These are phyloP conservation scores for Tetranychus urticae DNA, from an alignment of 1,140 invertebrate genomes.

Conservation along the genomic window DNA sequence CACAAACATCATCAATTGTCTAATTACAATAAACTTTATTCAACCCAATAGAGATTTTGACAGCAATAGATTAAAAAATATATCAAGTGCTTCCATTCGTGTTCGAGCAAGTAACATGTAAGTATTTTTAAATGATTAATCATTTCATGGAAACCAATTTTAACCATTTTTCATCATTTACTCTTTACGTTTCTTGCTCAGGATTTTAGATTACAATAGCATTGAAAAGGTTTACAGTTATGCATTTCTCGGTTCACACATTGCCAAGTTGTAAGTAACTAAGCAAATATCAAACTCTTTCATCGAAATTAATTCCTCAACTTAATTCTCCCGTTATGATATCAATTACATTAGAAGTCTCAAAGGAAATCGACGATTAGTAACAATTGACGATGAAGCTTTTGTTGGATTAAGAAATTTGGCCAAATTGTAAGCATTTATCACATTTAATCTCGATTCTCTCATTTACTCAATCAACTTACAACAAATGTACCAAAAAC, in stretches of 20 bases:
- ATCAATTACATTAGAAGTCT: slow-evolving; percentile 29
- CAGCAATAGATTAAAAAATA: slow-evolving; percentile 27
- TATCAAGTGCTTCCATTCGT: slow-evolving; percentile 25
- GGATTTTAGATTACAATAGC: slow-evolving; percentile 27
- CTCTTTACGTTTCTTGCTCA: slow-evolving; percentile 6
- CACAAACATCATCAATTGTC: not conserved
- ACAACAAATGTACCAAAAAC: not conserved
- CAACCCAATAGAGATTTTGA: slow-evolving; percentile 27
- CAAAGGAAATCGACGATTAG: slow-evolving; percentile 35
- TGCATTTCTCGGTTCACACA: slow-evolving; percentile 37
- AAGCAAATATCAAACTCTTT: not conserved
- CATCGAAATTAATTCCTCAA: not conserved
- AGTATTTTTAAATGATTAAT: slow-evolving; percentile 15
- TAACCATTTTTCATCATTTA: not conserved
- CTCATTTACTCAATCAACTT: not conserved
- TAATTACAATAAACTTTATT: not conserved
- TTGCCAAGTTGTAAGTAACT: slow-evolving; percentile 34
- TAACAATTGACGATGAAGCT: slow-evolving; percentile 31
- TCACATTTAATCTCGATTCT: too few species aligned
- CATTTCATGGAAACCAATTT: not conserved
- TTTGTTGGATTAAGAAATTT: slow-evolving; percentile 37
- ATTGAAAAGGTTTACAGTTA: slow-evolving; percentile 31
- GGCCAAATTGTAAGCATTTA: slow-evolving; percentile 30
- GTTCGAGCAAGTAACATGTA: slow-evolving; percentile 31
- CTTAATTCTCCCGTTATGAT: not conserved